Conservation (phyloP, 2,797 vertebrate genomes). For the Smutsia temminckii region DNA sequence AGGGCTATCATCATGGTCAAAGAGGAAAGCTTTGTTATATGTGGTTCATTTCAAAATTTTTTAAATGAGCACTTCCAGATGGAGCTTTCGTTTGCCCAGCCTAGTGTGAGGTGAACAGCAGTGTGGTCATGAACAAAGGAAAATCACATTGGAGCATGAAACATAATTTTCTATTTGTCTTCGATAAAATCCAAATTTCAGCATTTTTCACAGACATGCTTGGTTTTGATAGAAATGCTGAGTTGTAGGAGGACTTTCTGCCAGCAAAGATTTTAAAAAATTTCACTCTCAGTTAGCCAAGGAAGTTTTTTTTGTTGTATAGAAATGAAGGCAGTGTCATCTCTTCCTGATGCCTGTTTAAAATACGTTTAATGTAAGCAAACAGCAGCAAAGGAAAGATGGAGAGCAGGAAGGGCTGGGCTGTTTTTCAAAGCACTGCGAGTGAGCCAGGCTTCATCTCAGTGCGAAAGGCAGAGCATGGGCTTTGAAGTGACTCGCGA, state of each 20-base stretch:
- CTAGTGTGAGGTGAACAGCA: constrained; percentile 49
- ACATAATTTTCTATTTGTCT: constrained; percentile 61
- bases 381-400: neutral
- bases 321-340: constrained; percentile 14
- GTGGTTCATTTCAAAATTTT: neutral
- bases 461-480: neutral
- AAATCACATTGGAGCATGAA: constrained; percentile 51
- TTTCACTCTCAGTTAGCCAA: constrained; percentile 28
- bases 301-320: constrained; percentile 25
- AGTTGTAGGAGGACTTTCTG: constrained; percentile 44
- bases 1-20: neutral
- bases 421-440: neutral
- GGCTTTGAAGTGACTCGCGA: neutral
- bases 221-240: constrained; percentile 66
- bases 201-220: constrained; percentile 55
- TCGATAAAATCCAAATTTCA: constrained; percentile 65
- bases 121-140: constrained; percentile 44
- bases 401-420: neutral
- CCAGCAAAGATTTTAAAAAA: neutral
- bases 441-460: neutral
- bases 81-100: neutral
- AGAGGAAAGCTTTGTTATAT: neutral
- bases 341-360: neutral
- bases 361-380: neutral
- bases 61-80: constrained; percentile 21